Conservation (phyloP, 2,888 invertebrate genomes). For the Gastracanthus pulcherrimus region DNA sequence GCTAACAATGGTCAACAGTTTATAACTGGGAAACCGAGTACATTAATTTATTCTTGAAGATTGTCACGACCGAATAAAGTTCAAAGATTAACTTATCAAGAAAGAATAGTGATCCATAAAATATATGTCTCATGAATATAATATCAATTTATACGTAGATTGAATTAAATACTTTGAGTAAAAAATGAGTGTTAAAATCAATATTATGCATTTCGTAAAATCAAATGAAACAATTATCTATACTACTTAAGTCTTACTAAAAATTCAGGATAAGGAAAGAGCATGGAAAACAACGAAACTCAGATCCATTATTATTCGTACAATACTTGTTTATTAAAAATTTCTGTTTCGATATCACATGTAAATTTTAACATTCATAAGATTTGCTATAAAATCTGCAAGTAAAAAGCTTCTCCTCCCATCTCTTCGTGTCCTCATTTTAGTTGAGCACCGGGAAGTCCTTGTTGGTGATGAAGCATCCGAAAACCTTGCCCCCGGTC, state of each 20-base stretch:
- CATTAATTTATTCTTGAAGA: neutral
- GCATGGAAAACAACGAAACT: neutral
- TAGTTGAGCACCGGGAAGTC: conserved; percentile 28
- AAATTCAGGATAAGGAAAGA: too few species aligned
- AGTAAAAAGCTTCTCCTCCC: neutral
- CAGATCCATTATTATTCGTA: neutral
- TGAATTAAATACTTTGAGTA: neutral
- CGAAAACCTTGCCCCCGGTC: conserved; percentile 28
- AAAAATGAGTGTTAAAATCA: too few species aligned
- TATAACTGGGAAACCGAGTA: conserved; percentile 16
- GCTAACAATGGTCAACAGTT: neutral
- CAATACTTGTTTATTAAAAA: neutral
- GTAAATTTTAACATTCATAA: neutral
- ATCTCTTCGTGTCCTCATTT: neutral
- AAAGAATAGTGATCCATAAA: neutral
- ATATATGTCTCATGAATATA: neutral
- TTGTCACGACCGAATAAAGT: neutral
- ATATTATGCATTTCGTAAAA: too few species aligned
- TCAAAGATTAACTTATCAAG: conserved; percentile 17
- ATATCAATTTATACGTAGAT: neutral
- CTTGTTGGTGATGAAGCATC: conserved; percentile 24
- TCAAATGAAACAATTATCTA: too few species aligned
- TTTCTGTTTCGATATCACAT: neutral
- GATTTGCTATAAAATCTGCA: neutral
- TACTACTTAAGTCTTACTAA: too few species aligned